phyloP scores from a whole-genome alignment of 23 tunicate genomes.

The Ciona savignyi region DNA sequence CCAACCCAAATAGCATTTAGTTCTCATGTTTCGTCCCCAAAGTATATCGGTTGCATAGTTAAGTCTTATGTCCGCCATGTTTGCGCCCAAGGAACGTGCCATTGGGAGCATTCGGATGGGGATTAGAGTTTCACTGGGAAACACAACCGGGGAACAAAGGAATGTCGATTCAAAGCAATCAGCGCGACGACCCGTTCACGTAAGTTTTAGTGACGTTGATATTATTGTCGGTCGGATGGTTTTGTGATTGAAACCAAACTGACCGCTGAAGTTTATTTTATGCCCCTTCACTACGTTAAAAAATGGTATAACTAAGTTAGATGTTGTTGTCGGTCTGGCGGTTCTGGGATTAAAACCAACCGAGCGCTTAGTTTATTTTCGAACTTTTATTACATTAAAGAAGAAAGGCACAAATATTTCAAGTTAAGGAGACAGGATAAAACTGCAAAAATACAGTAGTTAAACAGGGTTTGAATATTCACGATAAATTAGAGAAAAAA shows the following conservation, averaged over 20 bases:
- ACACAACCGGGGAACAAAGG: slow-evolving; percentile 75
- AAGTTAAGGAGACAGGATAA: background rate
- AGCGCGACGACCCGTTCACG: slow-evolving; percentile 64
- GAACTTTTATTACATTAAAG: too few species aligned
- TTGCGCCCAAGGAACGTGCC: slow-evolving; percentile 41
- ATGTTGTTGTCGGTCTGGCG: too few species aligned
- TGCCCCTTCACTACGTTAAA: too few species aligned
- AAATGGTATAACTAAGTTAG: too few species aligned
- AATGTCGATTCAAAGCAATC: slow-evolving; percentile 50
- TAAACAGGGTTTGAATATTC: background rate
- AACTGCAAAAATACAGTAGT: too few species aligned
- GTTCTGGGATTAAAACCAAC: too few species aligned
- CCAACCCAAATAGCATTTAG: too few species aligned
- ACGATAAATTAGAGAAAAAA: too few species aligned
- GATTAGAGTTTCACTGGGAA: slow-evolving; percentile 71
- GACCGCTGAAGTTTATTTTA: too few species aligned
- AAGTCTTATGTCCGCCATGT: background rate
- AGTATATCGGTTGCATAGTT: background rate
- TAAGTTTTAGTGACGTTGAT: slow-evolving; percentile 14
- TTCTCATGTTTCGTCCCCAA: background rate
- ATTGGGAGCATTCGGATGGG: slow-evolving; percentile 78
- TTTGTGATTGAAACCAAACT: background rate
- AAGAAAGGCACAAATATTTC: too few species aligned
- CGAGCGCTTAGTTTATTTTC: too few species aligned
- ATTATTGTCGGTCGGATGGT: background rate